Evolutionary conservation across 2,888 invertebrate species (phyloP).

Genomic region (Yponomeuta cagnagella): DNA sequence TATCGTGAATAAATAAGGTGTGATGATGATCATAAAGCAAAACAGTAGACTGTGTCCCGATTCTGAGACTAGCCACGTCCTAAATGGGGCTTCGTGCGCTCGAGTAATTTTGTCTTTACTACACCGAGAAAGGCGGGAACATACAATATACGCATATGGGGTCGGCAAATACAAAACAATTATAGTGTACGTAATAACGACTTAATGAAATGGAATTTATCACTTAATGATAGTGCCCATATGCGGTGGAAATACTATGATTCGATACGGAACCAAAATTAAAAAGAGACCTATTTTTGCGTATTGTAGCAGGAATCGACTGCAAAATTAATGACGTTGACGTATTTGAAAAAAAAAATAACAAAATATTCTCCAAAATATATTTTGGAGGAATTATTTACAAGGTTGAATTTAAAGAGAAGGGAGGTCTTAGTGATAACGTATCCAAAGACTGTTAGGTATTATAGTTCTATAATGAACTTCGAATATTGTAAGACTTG

Average conservation of each 20-base stretch:
- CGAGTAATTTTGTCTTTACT: not conserved
- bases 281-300: conserved; percentile 37
- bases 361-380: conserved; percentile 53
- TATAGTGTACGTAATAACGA: not conserved
- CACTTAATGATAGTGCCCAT: conserved; percentile 20
- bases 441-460: conserved; percentile 74
- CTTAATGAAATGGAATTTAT: conserved; percentile 2
- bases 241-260: conserved; percentile 23
- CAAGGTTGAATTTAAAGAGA: conserved; percentile 49
- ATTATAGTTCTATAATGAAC: conserved; percentile 61
- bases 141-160: not conserved
- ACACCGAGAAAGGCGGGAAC: not conserved
- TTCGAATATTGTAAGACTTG: conserved; percentile 16
- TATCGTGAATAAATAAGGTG: conserved; percentile 31
- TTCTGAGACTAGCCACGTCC: not conserved
- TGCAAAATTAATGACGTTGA: conserved; percentile 45
- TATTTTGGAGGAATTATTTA: conserved; percentile 75
- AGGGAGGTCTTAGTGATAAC: conserved; percentile 69
- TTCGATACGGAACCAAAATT: conserved; percentile 20
- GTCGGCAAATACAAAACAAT: not conserved
- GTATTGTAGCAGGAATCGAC: conserved; percentile 36
- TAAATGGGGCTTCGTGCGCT: not conserved
- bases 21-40: conserved; percentile 3
- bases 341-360: conserved; percentile 28
- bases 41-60: conserved; percentile 15